Evolutionary conservation across 1,140 invertebrate genomes (phyloP), one percentile per base, ranked within the genome.

Genomic region (Drosophila pallidifrons): DNA sequence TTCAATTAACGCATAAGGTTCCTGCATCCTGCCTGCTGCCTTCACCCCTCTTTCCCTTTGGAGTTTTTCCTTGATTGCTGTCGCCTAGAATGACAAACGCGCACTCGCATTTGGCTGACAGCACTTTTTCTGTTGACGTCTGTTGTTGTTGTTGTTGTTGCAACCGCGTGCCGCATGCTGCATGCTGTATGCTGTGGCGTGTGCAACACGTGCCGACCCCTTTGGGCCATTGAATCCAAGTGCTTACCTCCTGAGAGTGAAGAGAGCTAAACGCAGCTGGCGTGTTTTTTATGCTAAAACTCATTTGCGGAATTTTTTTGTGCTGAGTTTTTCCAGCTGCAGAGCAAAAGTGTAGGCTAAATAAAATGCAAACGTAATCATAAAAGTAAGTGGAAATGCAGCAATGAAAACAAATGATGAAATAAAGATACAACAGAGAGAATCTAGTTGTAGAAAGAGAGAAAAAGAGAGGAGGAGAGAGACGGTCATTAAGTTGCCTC

Each of bases 291-390:
- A 8, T 59, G 55, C 28, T 10, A 49, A 58, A 64, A 63, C 72
- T 85, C 81, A 83, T 85, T 80, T 83, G 81, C 67, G 76, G 81
- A 73, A 85, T 81, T 59, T 68, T 77, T 52, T 25, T 25, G 20
- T 3, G 35, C 59, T 58, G 69, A 72, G 85, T 86, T 86, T 79
- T 87, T 80, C 65, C 64, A 61, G 69, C 54, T 61, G 66, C 61
- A 32, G 3, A 41, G 38, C 28, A 64, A 64, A 65, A 71, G 68
- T 65, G 68, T 55, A 45, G 47, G 65, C 66, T 66, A 70, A 79
- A 61, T 68, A 81, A 54, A 77, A 72, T 86, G 77, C 46, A 80
- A 81, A 78, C 73, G 73, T 71, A 78, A 71, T 78, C 65, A 59
- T 64, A 61, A 74, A 77, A 68, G 58, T 63, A 74, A 77, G 63